A percentile compares a stretch with the other conserved stretches of the same genome.
Conservation (phyloP, 2,113 vertebrate species). For the Tachycineta bicolor region DNA sequence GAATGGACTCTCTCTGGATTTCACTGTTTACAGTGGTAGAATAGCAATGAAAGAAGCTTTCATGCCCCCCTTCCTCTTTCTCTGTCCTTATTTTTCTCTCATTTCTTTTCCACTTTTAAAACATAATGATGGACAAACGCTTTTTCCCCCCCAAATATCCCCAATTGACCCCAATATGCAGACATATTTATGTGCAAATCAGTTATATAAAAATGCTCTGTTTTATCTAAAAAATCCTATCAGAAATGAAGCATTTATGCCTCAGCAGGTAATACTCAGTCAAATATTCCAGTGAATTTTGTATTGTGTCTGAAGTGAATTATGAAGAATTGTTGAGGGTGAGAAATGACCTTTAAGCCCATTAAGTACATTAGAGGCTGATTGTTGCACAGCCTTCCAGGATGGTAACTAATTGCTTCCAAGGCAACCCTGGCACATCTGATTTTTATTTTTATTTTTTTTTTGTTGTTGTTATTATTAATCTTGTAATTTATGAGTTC, state of each 20-base stretch:
- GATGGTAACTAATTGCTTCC: slow-evolving; percentile 30
- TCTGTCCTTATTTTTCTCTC: neutral
- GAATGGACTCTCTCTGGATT: neutral
- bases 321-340: neutral
- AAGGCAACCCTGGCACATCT: neutral
- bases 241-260: slow-evolving; percentile 4
- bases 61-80: neutral
- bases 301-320: slow-evolving; percentile 11
- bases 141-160: neutral
- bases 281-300: slow-evolving; percentile 30
- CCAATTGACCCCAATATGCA: neutral
- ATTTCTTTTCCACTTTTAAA: neutral
- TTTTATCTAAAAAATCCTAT: neutral
- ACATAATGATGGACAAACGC: neutral
- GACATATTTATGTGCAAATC: neutral
- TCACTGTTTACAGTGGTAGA: neutral
- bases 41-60: neutral
- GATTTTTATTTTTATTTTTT: neutral
- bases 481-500: neutral
- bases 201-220: neutral
- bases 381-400: slow-evolving; percentile 6
- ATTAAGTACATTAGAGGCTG: slow-evolving; percentile 30
- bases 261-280: neutral
- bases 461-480: neutral
- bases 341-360: slow-evolving; percentile 50